Base-by-base conservation (phyloP, 2,113 vertebrate genomes). In the Bubo blakistoni region DNA sequence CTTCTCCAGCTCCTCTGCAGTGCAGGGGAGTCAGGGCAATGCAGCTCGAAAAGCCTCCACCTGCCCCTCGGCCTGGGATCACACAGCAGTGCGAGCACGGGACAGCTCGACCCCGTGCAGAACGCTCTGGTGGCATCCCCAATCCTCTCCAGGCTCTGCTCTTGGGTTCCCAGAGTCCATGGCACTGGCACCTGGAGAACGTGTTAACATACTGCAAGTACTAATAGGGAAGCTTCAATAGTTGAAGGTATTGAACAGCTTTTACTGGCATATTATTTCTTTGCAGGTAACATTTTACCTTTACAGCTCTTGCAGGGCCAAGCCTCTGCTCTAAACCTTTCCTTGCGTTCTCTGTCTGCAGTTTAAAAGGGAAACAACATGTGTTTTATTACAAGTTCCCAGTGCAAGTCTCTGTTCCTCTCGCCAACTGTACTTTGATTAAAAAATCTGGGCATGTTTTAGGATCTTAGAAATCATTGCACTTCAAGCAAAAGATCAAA, bases 141-240 rank as follows among this genome's bases (percentile, higher is more conserved):
- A 0, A 9, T 38, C 44, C 24, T 54, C 11, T 34, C 49, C 32
- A 17, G 62, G 21, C 20, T 52, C n/a, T 21, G 54, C 32, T 78
- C 30, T 34, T 0, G 0, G 15, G 44, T 26, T 42, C 29, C 29
- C 27, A 2, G 30, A 1, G 4, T 6, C 52, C 47, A 49, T 6
- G 3, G 24, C 7, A 0, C 77, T 1, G 6, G 14, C 32, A 18
- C 44, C 42, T 0, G 2, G 26, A 36, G 49, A 11, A 29, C n/a
- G 16, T 0, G 14, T 62, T 73, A 55, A 46, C 7, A 0, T 16
- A 2, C 51, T 9, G 7, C 46, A 70, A 74, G 66, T 47, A n/a
- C 12, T 38, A 11, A 44, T 4, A 25, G 19, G 13, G 40, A 49
- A 47, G 19, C 34, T 46, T 42, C 57, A 42, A 3, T 52, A 26